Conservation (phyloP, 2,113 vertebrate genomes). For the Leucopternis melanops region DNA sequence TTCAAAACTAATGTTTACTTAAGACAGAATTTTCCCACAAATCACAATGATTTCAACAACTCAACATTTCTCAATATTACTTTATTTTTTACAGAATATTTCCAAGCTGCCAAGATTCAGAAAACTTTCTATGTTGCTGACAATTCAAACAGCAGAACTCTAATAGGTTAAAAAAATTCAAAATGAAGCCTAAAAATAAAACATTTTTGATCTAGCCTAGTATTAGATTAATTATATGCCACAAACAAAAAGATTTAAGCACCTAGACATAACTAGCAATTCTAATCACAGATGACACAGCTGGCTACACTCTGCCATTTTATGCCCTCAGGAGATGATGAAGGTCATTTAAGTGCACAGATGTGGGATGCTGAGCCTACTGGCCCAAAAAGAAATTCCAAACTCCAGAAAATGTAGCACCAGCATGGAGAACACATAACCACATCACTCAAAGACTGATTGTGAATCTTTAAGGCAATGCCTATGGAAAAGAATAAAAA, state of each 20-base stretch:
- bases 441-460: slow-evolving; percentile 33
- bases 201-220: not conserved
- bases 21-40: not conserved
- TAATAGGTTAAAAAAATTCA: not conserved
- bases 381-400: slow-evolving; percentile 8
- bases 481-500: slow-evolving; percentile 30
- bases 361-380: not conserved
- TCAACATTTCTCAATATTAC: not conserved
- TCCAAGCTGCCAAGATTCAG: not conserved
- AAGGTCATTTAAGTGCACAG: slow-evolving; percentile 42
- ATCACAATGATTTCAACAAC: not conserved
- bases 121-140: not conserved
- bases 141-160: not conserved
- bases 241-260: not conserved
- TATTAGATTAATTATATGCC: not conserved
- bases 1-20: not conserved
- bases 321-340: not conserved
- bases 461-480: not conserved
- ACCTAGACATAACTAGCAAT: not conserved
- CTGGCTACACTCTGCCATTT: slow-evolving; percentile 27
- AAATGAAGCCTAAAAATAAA: not conserved
- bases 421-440: not conserved
- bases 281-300: not conserved
- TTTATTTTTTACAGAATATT: not conserved
- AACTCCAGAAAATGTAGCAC: not conserved